phyloP scores from a whole-genome alignment of 2,888 invertebrate genomes.

The Microchrysa polita region DNA sequence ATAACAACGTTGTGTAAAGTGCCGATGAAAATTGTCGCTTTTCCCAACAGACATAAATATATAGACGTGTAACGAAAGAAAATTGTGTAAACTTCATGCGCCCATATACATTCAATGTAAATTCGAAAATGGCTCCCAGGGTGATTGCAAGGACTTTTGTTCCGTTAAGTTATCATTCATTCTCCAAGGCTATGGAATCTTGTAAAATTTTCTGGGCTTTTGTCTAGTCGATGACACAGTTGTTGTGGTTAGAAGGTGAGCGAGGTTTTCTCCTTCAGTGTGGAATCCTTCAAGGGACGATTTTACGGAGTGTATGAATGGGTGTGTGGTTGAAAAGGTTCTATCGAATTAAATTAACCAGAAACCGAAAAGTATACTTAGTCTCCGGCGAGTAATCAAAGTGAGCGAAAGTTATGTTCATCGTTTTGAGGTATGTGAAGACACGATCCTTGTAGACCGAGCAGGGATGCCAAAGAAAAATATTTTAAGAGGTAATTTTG shows the following conservation, averaged over 20 bases:
- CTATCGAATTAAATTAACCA: conserved; percentile 43
- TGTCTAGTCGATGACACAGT: no score
- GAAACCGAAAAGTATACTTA: conserved; percentile 44
- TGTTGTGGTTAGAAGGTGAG: no score
- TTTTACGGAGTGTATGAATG: no score
- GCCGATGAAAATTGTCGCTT: conserved; percentile 9
- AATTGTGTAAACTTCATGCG: neutral
- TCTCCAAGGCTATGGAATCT: neutral
- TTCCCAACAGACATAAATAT: neutral
- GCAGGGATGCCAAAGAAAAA: conserved; percentile 14
- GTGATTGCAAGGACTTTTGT: conserved; percentile 25
- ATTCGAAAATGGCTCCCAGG: conserved; percentile 40
- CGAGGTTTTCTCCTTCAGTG: no score
- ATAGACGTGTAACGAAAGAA: neutral
- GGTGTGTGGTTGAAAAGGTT: conserved; percentile 26
- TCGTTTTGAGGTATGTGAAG: conserved; percentile 11
- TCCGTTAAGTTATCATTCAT: conserved; percentile 34
- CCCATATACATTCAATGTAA: conserved; percentile 15
- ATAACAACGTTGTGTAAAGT: conserved; percentile 29
- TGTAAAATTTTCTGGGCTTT: neutral
- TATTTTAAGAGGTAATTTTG: conserved; percentile 31
- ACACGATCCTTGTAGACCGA: no score
- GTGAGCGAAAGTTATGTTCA: conserved; percentile 31
- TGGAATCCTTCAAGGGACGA: no score
- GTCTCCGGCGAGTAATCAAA: conserved; percentile 44